Base-by-base conservation (phyloP, 2,888 invertebrate genomes). In the Hemistola chrysoprasaria region DNA sequence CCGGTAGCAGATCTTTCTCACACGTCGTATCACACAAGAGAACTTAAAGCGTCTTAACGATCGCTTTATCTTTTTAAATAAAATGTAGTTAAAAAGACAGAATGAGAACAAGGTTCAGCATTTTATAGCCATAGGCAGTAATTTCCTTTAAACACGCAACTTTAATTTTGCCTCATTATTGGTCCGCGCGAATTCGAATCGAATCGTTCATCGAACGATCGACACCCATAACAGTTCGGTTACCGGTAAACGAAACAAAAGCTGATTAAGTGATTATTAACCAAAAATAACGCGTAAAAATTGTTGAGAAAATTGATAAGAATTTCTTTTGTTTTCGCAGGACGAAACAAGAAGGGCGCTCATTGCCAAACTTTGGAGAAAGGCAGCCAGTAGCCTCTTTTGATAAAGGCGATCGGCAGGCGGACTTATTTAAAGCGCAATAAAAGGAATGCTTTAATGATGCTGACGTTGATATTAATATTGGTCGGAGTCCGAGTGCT, bases 391-490 rank as follows among this genome's bases (percentile, higher is more conserved):
- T 77, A 78, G 80, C 66, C 74, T 77, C 77, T 67, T 77, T 76
- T 78, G 78, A 74, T 78, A 78, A 80, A 78, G 65, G 76, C 77
- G 77, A 76, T 74, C 74, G 74, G 62, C 65, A 73, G 71, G 63
- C 66, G 79, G 68, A 83, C 82, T 86, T 86, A 86, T 85, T 87
- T 85, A 79, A 83, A 73, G 77, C 62, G 77, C 87, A 86, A 85
- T 87, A 87, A 86, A 86, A 86, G 87, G 87, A 79, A 86, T 86
- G 78, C 78, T 77, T 84, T 86, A 87, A 87, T 87, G 87, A 87
- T 79, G 84, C 72, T 76, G 80, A 77, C 70, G 81, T 73, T 66
- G 71, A 78, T 85, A 85, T 86, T 86, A 83, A 87, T 86, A 85
- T 80, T 71, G 80, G 65, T 59, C 65, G 71, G n/a, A 77, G 69